These are phyloP conservation scores for Agrochola lota DNA, from an alignment of 2,888 invertebrate species.

Conservation along the genomic window DNA sequence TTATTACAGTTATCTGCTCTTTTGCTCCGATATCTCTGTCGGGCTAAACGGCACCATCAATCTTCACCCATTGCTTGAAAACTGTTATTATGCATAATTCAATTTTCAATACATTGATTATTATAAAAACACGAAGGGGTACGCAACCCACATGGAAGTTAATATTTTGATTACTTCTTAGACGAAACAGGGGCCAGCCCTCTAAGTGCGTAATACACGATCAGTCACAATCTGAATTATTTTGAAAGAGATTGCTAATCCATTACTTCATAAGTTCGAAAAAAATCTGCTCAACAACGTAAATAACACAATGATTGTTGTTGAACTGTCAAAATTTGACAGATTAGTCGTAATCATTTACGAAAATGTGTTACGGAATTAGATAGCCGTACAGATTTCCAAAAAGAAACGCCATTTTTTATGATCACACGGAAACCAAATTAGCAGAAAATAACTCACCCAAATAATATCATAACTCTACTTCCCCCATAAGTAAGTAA, in stretches of 20 bases:
- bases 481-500: constrained; percentile 41
- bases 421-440: constrained; percentile 9
- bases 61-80: not conserved
- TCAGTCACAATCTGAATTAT: no score
- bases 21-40: not conserved
- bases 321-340: no score
- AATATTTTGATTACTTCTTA: not conserved
- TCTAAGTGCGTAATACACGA: no score
- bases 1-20: not conserved
- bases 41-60: not conserved
- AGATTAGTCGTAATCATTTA: no score
- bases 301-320: no score
- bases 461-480: constrained; percentile 23
- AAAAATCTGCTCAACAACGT: no score
- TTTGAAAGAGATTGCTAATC: no score
- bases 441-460: constrained; percentile 27
- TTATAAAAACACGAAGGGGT: not conserved
- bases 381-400: not conserved
- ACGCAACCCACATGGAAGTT: no score
- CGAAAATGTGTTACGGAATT: no score
- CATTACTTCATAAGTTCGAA: no score
- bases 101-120: not conserved
- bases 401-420: not conserved
- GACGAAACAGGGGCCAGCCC: not conserved
- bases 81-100: not conserved